phyloP scores from a whole-genome alignment of 2,113 vertebrate genomes.

The Psittacara wagleri region DNA sequence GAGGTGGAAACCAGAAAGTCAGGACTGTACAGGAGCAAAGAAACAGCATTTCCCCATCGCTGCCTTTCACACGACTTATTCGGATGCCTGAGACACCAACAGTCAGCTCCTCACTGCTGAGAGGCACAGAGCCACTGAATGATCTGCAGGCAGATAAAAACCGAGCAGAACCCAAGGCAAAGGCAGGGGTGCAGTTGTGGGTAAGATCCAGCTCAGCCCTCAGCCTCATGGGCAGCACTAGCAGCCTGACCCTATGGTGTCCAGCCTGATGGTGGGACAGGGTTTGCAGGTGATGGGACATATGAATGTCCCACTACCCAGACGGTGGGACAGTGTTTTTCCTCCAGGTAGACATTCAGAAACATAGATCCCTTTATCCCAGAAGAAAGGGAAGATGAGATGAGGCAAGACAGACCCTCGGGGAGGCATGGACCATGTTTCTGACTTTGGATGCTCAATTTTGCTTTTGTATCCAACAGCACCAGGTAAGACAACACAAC shows the following conservation, averaged over 20 bases:
- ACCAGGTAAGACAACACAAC: fast-evolving
- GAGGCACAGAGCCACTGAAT: background rate
- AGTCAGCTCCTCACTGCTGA: background rate
- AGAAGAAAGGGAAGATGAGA: background rate
- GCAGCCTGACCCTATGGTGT: background rate
- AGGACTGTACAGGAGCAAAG: background rate
- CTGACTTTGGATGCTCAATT: background rate
- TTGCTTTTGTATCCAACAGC: background rate
- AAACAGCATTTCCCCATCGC: background rate
- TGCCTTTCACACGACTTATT: background rate
- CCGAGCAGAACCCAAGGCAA: background rate
- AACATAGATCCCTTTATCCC: background rate
- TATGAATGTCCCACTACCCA: background rate
- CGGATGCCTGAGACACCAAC: background rate
- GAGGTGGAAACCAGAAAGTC: background rate
- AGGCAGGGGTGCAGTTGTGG: background rate
- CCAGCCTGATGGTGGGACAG: background rate
- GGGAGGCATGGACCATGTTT: background rate
- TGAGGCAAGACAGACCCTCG: background rate
- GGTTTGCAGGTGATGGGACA: background rate
- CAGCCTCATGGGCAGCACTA: too few relatives aligned
- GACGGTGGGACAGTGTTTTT: background rate
- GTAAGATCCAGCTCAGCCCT: background rate
- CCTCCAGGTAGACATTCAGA: background rate
- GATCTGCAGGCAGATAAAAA: background rate